These are phyloP conservation scores for Caenorhabditis tropicalis DNA, from an alignment of 1,140 invertebrate species.

Conservation along the genomic window DNA sequence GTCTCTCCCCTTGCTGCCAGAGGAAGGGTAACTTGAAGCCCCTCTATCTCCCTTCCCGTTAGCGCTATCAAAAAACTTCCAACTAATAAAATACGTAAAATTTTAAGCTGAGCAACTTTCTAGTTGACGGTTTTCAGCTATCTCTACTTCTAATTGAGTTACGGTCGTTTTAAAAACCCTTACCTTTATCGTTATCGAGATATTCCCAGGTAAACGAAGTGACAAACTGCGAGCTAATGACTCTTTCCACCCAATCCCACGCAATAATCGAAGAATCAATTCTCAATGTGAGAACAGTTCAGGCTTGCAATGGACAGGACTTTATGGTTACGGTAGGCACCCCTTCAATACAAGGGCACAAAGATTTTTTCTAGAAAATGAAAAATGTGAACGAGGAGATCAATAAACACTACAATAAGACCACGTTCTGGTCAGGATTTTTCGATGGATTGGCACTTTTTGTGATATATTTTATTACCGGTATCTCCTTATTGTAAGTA, in stretches of 20 bases:
- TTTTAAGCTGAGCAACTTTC: too few relatives aligned
- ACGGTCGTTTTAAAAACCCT: too few relatives aligned
- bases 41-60: too few relatives aligned
- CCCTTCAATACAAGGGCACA: too few relatives aligned
- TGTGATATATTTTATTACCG: slow-evolving; percentile 50
- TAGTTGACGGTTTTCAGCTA: too few relatives aligned
- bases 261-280: slow-evolving; percentile 83
- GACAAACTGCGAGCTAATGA: neutral
- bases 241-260: slow-evolving; percentile 77
- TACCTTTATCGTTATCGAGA: neutral
- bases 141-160: too few relatives aligned
- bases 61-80: too few relatives aligned
- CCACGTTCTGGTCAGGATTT: slow-evolving; percentile 52
- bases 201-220: slow-evolving; percentile 9
- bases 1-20: too few relatives aligned
- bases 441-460: slow-evolving; percentile 57
- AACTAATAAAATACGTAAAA: too few relatives aligned
- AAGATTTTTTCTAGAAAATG: slow-evolving; percentile 52
- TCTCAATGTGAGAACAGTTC: slow-evolving; percentile 80
- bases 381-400: neutral
- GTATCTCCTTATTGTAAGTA: slow-evolving; percentile 45
- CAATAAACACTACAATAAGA: slow-evolving; percentile 27
- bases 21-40: too few relatives aligned
- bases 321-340: slow-evolving; percentile 70
- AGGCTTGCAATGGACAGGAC: slow-evolving; percentile 82